Base-by-base conservation (phyloP, 2,888 invertebrate species). In the Blastobasis adustella region DNA sequence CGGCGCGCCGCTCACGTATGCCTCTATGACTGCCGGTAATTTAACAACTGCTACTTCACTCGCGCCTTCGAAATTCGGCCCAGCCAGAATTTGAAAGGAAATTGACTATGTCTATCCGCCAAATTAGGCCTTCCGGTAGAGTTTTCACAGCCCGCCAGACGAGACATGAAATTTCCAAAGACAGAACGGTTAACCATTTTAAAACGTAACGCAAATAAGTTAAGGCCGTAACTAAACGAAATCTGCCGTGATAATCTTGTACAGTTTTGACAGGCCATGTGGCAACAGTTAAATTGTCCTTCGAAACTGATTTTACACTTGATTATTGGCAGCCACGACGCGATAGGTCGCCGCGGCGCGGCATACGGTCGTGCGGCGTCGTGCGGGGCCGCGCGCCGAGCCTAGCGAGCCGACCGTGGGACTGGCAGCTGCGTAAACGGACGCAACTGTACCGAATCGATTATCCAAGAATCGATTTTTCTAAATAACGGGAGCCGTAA, bases 361-460 rank as follows among this genome's bases (percentile, higher is more conserved):
- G 50, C 50, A 47, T 51, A 23, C 23, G 23, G 56, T 49, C 52
- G 50, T 39, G 38, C 39, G n/a, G 23, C 40, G n/a, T 9, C 50
- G 53, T 50, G 47, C 51, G 45, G 52, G 45, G 67, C 62, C 62
- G 62, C 60, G 55, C 58, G 54, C 57, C 57, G 55, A 10, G 58
- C 60, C 57, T 59, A 57, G 61, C 63, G 58, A 62, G 64, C 64
- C 61, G 72, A 81, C 81, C 86, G 86, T 86, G 87, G 85, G 87
- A 86, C 77, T 68, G 61, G 57, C 66, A 67, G 69, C 82, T 75
- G 79, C 79, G 79, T 76, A 76, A 79, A 76, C 79, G 69, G 73
- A 84, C 77, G 83, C 80, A 79, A 84, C 85, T 79, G 82, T 74
- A 63, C 73, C 82, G 52, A 82, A 88, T 82, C 80, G 84, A 85